Evolutionary conservation across 2,888 invertebrate species (phyloP).

Genomic region (Erebia ligea): DNA sequence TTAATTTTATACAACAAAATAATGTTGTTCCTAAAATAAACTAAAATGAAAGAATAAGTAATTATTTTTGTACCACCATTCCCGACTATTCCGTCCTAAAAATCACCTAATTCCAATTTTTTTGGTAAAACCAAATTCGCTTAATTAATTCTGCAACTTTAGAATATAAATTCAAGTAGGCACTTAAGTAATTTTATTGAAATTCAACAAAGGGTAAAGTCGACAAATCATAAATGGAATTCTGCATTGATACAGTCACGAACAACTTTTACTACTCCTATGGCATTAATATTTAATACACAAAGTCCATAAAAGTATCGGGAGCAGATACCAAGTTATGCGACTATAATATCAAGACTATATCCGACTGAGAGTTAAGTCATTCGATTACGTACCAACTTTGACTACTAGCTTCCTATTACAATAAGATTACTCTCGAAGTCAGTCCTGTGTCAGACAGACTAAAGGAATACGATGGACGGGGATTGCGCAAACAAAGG

Average conservation of each 20-base stretch:
- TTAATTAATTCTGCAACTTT: neutral
- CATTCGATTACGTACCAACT: conserved; percentile 38
- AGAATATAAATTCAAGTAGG: neutral
- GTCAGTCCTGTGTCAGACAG: conserved; percentile 44
- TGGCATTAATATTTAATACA: conserved; percentile 15
- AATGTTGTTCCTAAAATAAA: no score
- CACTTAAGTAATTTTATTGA: no score
- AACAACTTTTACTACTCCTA: conserved; percentile 5
- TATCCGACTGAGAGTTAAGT: conserved; percentile 17
- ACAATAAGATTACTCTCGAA: conserved; percentile 47
- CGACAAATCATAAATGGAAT: conserved; percentile 12
- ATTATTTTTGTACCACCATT: no score
- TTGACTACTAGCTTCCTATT: conserved; percentile 35
- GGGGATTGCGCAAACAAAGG: neutral
- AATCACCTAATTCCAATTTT: no score
- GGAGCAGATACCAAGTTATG: conserved; percentile 5
- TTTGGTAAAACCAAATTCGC: no score
- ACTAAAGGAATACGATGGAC: neutral
- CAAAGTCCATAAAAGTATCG: conserved; percentile 19
- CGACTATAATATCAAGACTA: neutral
- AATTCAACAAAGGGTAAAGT: conserved; percentile 6
- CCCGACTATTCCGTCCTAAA: no score
- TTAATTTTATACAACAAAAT: no score
- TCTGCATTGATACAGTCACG: neutral
- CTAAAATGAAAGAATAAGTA: no score